Percentiles rank a stretch among this genome's conserved stretches.
These are phyloP conservation scores for Embiotoca jacksoni DNA, from an alignment of 2,113 vertebrate species.

Conservation along the genomic window DNA sequence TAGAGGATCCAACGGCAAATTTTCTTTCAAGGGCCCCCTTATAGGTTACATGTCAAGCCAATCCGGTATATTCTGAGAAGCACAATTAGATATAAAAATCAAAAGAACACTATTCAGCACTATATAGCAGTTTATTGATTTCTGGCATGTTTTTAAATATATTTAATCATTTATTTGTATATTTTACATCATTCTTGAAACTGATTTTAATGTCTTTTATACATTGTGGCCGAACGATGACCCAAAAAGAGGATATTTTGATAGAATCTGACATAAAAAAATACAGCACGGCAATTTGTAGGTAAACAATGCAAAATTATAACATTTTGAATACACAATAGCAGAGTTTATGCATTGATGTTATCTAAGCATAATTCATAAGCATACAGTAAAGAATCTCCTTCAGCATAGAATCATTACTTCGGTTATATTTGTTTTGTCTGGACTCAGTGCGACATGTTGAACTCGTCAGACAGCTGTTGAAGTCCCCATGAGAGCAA, in stretches of 20 bases:
- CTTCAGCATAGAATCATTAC: conserved; percentile 6
- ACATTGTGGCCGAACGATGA: conserved; percentile 19
- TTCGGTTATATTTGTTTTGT: conserved; percentile 14
- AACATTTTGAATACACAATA: conserved; percentile 8
- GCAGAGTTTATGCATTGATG: conserved; percentile 22
- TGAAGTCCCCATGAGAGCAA: conserved; percentile 32
- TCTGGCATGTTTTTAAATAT: conserved; percentile 37
- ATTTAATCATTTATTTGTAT: conserved; percentile 50
- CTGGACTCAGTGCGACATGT: background rate
- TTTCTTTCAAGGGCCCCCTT: background rate
- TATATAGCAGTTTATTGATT: conserved; percentile 60
- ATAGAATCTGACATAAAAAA: conserved; percentile 43
- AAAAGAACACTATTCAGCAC: background rate
- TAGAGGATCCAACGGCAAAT: background rate
- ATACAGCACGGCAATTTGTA: conserved; percentile 25
- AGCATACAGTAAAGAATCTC: conserved; percentile 19
- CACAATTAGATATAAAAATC: background rate
- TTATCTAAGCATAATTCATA: conserved; percentile 25
- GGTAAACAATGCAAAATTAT: conserved; percentile 42
- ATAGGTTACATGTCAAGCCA: background rate
- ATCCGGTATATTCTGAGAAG: background rate
- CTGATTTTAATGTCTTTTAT: conserved; percentile 25
- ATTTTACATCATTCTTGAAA: conserved; percentile 45
- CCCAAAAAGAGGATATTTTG: conserved; percentile 2
- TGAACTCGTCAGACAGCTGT: conserved; percentile 39